Evolutionary conservation across 1,140 invertebrate species (phyloP), one percentile per base, ranked within the genome.

Genomic region (Tyrophagus putrescentiae): DNA sequence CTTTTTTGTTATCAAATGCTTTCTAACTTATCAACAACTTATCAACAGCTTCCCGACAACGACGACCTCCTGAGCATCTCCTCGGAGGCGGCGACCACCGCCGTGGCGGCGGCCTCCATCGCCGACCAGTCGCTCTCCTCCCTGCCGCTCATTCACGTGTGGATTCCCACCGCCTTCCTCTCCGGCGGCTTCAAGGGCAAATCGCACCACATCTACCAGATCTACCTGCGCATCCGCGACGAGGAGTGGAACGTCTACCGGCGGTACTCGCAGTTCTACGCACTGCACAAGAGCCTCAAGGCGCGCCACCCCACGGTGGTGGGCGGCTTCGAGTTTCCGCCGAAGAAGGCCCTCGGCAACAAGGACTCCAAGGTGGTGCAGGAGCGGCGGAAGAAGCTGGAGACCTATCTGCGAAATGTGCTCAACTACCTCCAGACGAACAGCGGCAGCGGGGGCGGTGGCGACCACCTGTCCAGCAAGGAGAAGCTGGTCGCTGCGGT

Each of bases 221-320:
- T 85, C 66, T 92, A 87, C 70, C 70, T 92, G 54, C 79, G 88
- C 64, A 84, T 91, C 58, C 79, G 82, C 57, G 82, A 85, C 69
- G 85, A 86, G 65, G 89, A 93, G 71, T 93, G 89, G 89, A 94
- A 91, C 73, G 82, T 93, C 32, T 94, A 91, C 68, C 77, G 88
- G 65, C 77, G 90, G 68, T 94, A 91, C 71, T 84, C 87, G 31
- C 85, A 93, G 72, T 93, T 93, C 73, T 78, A 88, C 72, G 78
- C 82, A 57, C 73, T 93, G 23, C 84, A 92, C 69, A 77, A 78
- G 62, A 79, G 83, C 66, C 71, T 91, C 23, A 89, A 86, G 67
- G 90, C 87, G 71, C 78, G 82, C 62, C 84, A 88, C 72, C 77
- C 82, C 4, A 59, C 61, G 44, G 75, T 83, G 57, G 78, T 88